Base-by-base conservation (phyloP, 2,113 vertebrate genomes). In the Myrmecobius fasciatus region DNA sequence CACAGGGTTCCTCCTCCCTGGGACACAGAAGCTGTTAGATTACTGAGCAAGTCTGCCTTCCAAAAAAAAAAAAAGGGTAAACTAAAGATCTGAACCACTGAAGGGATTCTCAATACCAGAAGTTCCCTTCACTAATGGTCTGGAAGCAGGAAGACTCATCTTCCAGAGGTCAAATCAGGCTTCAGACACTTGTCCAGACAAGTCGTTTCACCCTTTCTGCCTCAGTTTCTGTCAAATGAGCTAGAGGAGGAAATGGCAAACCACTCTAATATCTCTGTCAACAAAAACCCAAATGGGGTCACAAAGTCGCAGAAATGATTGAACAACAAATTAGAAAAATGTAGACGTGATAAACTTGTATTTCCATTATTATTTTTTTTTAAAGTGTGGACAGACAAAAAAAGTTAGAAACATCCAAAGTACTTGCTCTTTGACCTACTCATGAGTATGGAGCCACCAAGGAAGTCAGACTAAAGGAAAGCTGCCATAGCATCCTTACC, bases 401-500 rank as follows among this genome's bases (percentile, higher is more conserved):
- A 67, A 67, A 75, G 36, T 14, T 22, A n/a, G 17, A 43, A 83
- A 43, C 1, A 6, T 20, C 31, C 20, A 22, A 24, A 43, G 67
- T 43, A 2, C n/a, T 24, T 43, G 17, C 17, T 43, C 67, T 43
- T 83, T 22, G 17, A 56, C 54, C 54, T 22, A 1, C 0, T 24
- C 10, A 28, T 0, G 3, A 11, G 5, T 0, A 53, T 0, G 0
- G 14, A n/a, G 31, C 28, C 2, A 0, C 90, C 2, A 17, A 25
- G 36, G 20, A 28, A 25, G n/a, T 22, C 8, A 11, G 0, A 60
- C 92, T 22, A 20, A 83, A 83, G n/a, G 67, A 43, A 83, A 83
- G 36, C n/a, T 4, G n/a, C 5, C 67, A 75, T 20, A 28, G 88
- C 3, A 6, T 1, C 12, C 8, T n/a, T 0, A 8, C 8, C 25